phyloP scores from a whole-genome alignment of 2,888 invertebrate genomes.

The Muscina levida region DNA sequence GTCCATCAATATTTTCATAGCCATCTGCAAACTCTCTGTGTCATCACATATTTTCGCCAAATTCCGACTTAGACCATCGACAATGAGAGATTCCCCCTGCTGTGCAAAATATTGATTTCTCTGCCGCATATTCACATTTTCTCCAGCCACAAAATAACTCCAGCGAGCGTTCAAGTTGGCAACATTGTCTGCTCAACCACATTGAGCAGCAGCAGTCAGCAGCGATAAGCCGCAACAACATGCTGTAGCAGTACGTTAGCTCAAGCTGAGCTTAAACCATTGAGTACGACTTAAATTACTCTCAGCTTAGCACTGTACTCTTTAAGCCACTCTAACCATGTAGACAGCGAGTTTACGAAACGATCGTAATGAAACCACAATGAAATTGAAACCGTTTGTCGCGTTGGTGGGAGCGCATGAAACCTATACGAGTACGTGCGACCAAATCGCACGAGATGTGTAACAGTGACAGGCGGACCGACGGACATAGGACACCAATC shows the following conservation, averaged over 20 bases:
- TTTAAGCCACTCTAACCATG: neutral
- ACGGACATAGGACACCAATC: conserved; percentile 21
- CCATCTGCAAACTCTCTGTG: neutral
- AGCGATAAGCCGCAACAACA: neutral
- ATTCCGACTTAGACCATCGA: neutral
- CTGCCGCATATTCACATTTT: neutral
- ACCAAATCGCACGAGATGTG: too few relatives aligned
- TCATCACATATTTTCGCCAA: neutral
- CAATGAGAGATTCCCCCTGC: too few relatives aligned
- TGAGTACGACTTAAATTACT: conserved; percentile 46
- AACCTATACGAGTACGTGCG: neutral
- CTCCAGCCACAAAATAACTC: neutral
- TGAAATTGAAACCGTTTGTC: conserved; percentile 21
- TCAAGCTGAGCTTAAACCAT: conserved; percentile 5
- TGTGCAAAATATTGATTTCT: neutral
- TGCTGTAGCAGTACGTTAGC: neutral
- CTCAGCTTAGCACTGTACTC: conserved; percentile 16
- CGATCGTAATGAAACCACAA: conserved; percentile 35
- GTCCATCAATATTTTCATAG: neutral
- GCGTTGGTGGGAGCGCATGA: conserved; percentile 38
- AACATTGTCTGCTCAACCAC: conserved; percentile 14
- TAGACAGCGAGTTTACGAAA: neutral
- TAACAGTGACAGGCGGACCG: too few relatives aligned
- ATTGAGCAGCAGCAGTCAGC: neutral
- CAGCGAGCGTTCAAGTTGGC: conserved; percentile 3